Base-by-base conservation (phyloP, 2,888 invertebrate genomes). In the Limenitis camilla region DNA sequence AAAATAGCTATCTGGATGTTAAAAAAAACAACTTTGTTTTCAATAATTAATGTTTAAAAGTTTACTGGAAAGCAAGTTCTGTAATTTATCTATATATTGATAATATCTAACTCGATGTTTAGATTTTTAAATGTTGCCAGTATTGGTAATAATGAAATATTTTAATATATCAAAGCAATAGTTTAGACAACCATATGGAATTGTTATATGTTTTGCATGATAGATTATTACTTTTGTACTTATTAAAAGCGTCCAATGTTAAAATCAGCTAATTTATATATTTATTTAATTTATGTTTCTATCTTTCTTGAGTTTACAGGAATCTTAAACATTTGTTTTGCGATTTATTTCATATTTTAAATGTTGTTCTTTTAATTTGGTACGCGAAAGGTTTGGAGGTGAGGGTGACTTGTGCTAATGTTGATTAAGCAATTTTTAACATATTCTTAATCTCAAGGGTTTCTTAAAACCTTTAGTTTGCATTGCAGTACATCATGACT, bases 181-280 rank as follows among this genome's bases (percentile, higher is more conserved):
- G 50, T 44, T 29, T 19, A 29, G 35, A 49, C 7, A 28, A 49
- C 31, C 36, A 32, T 44, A 45, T 36, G 44, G 28, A 44, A 50
- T 43, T 44, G 44, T 44, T 50, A 33, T 39, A 19, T 39, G 43
- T 38, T n/a, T 44, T 49, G n/a, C 42, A 49, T n/a, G 28, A 36
- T 36, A 9, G 69, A 64, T 61, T 67, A 19, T 19, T 19, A 19
- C 19, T 19, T 19, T 19, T 45, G 83, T 83, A 83, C 83, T 82
- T 82, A 83, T 70, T 61, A 62, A 59, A 67, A 65, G 73, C 79
- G 81, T 83, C 81, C 81, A 81, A 65, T 47, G 19, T 36, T 53
- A 40, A 53, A 49, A 53, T 49, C 48, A 51, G 47, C 51, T 58
- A 40, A 49, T 48, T 56, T 59, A 50, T 46, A 42, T 61, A 51